Base-by-base conservation (phyloP, 2,113 vertebrate genomes). In the Aphyosemion australe region DNA sequence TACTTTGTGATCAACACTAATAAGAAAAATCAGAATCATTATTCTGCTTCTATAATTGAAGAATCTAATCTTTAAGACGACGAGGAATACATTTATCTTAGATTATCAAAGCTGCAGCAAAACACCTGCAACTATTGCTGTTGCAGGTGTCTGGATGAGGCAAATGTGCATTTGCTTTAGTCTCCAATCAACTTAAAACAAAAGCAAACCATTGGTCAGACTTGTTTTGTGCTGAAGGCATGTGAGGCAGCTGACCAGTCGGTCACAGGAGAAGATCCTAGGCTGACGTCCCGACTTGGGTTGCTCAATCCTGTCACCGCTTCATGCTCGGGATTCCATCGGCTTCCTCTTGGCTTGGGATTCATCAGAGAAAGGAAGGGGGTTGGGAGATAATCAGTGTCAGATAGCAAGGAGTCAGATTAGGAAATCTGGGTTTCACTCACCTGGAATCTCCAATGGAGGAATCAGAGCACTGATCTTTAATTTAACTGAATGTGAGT, bases 291-390 rank as follows among this genome's bases (percentile, higher is more conserved):
- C 78, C 84, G 76, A 69, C 80, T 84, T 65, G 60, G 77, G 72
- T 91, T 88, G 86, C 85, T 87, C 80, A 87, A 84, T 79, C 80
- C 82, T 88, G 88, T 90, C 87, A 85, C 79, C 80, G 76, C 80
- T 81, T 83, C 88, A 91, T 91, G 83, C 88, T 79, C 90, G 72
- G 67, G 80, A 93, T 93, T 91, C 90, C 87, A 58, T 84, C 63
- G 80, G 68, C 86, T 92, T 92, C 88, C 90, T 90, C 77, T 82
- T 63, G 72, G 66, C 72, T 70, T 86, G 80, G 78, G 81, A 84
- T 74, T 86, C 73, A 74, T 78, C 41, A 42, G 58, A 26, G 61
- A 18, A 41, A 19, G 39, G 42, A 47, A 14, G 37, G 4, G 59
- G 53, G n/a, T 26, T 5, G 34, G 60, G 66, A 54, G 60, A 32